Evolutionary conservation across 2,113 vertebrate species (phyloP), one percentile per base, ranked within the genome.

Genomic region (Microcebus ravelobensis): DNA sequence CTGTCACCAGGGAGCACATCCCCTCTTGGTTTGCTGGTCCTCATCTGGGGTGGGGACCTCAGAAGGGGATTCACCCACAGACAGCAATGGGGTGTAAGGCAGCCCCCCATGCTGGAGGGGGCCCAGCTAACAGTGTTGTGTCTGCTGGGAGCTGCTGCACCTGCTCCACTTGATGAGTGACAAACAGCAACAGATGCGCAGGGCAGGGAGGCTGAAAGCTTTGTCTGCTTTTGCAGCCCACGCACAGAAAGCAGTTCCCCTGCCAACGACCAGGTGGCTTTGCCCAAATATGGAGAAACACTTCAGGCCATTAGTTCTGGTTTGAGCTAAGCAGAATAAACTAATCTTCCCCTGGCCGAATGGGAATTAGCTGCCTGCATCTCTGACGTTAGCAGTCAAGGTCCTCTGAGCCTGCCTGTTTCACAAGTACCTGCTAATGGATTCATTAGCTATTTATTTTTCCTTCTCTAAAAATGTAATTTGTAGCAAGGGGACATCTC

Each of bases 391-490:
- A 79, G 61, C 59, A 73, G 95, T 67, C 90, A 91, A 96, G 89
- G 92, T 90, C 92, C 94, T 96, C 87, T 76, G 95, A 97, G 97
- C 74, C 96, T 48, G 80, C 83, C 89, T 81, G 87, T 71, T 96
- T 97, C 96, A 97, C 96, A 95, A 97, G 96, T 95, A 96, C 95
- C 95, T 96, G 95, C 96, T 97, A 98, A 97, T 98, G 96, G 97
- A 97, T 93, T 97, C 97, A 95, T 97, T 97, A 95, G 97, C 96
- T 98, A 94, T 97, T 98, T 98, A 97, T 97, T 97, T 97, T 96
- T 87, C 96, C 95, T 96, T 81, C 87, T 96, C 96, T 96, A 91
- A 97, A 97, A 97, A 96, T 97, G 96, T 95, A 96, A 98, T 97
- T 96, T 98, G 96, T 91, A 97, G 95, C 95, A 93, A 81, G 70